A percentile compares a stretch with the other conserved stretches of the same genome.
phyloP scores from a whole-genome alignment of 23 tunicate species.

The Trididemnum miniatum region DNA sequence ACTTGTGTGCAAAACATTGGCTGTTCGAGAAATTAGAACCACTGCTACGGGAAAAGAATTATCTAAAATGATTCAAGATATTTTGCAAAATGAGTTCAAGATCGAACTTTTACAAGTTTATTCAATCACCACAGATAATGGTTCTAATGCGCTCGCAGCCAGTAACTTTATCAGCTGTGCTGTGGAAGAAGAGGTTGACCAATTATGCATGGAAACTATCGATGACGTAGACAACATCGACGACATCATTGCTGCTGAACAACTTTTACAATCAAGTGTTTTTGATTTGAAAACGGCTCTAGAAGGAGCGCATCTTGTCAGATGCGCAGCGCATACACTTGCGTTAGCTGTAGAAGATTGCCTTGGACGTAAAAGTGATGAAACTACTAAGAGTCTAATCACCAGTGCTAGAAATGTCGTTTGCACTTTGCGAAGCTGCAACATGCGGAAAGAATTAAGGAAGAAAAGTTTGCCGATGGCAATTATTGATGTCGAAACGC shows the following conservation, averaged over 20 bases:
- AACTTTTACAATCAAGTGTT: background rate
- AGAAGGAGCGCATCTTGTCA: background rate
- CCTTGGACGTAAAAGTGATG: background rate
- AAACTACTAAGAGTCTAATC: background rate
- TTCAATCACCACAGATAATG: conserved; percentile 12
- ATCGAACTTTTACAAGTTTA: background rate
- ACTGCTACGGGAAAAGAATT: conserved; percentile 1
- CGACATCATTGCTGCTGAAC: conserved; percentile 8
- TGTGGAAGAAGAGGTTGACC: background rate
- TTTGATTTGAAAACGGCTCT: background rate
- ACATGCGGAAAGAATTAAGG: conserved; percentile 13
- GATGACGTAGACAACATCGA: background rate
- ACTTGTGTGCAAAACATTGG: conserved; percentile 2
- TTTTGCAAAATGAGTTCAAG: background rate
- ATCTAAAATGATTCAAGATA: background rate
- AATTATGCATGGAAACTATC: background rate
- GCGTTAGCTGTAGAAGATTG: conserved; percentile 2
- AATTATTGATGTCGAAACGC: background rate
- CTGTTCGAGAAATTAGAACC: background rate
- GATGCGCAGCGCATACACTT: conserved; percentile 7
- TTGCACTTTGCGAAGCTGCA: background rate
- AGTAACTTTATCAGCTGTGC: background rate
- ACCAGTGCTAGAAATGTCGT: conserved; percentile 5
- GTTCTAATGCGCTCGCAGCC: conserved; percentile 4
- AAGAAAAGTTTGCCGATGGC: conserved; percentile 11